phyloP scores from a whole-genome alignment of 1,140 invertebrate genomes.

The Centruroides vittatus region DNA sequence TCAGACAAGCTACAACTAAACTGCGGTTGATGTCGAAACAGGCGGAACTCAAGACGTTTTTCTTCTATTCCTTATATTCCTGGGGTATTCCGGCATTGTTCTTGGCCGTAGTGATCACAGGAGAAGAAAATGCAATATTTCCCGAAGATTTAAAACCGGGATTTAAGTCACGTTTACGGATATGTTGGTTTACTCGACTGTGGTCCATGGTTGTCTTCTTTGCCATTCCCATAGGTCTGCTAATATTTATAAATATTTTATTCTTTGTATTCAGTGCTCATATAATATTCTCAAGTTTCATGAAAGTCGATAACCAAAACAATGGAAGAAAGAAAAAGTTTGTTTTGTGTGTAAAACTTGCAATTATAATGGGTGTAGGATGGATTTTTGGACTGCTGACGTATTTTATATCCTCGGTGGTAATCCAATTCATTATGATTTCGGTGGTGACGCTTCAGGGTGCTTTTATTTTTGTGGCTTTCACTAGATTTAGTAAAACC shows the following conservation, averaged over 20 bases:
- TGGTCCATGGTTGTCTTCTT: constrained; percentile 38
- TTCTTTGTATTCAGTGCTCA: constrained; percentile 36
- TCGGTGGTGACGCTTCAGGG: no score
- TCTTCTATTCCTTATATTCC: constrained; percentile 37
- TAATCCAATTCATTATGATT: no score
- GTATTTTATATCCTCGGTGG: no score
- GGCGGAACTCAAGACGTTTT: constrained; percentile 28
- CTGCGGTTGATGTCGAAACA: constrained; percentile 29
- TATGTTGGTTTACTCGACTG: constrained; percentile 40
- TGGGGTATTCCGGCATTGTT: constrained; percentile 38
- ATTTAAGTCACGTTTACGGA: constrained; percentile 26
- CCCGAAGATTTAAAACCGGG: no score
- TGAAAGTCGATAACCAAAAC: not conserved
- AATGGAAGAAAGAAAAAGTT: constrained; percentile 23
- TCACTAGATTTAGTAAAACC: no score
- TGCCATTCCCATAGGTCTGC: constrained; percentile 32
- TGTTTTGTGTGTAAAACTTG: no score
- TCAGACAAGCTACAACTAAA: constrained; percentile 34
- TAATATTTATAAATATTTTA: constrained; percentile 34
- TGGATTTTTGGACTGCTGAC: no score
- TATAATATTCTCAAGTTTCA: constrained; percentile 10
- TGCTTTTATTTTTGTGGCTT: no score
- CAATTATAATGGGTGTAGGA: no score
- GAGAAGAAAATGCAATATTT: no score
- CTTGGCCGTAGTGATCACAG: constrained; percentile 20